Evolutionary conservation across 2,113 vertebrate species (phyloP).

Genomic region (Ophiodon elongatus): DNA sequence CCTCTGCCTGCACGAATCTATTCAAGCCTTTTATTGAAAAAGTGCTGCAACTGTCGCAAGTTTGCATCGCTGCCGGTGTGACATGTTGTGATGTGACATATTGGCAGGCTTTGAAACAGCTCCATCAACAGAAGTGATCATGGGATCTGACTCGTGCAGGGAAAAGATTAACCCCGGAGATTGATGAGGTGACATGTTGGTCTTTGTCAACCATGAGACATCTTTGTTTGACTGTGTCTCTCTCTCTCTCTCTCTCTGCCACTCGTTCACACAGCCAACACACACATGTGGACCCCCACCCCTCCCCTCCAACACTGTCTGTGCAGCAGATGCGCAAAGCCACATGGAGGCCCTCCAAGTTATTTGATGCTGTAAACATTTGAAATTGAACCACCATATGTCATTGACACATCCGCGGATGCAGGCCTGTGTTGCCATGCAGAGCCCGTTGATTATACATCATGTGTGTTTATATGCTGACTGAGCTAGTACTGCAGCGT

Average conservation of each 20-base stretch:
- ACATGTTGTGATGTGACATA: not conserved
- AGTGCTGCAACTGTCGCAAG: not conserved
- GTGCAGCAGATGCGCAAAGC: slow-evolving; percentile 59
- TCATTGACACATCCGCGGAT: slow-evolving; percentile 54
- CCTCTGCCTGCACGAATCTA: no score
- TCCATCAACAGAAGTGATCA: slow-evolving; percentile 1
- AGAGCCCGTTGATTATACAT: slow-evolving; percentile 53
- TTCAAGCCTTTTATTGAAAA: not conserved
- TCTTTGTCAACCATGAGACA: slow-evolving; percentile 38
- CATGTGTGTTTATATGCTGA: slow-evolving; percentile 64
- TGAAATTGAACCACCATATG: slow-evolving; percentile 53
- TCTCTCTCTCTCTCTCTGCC: not conserved
- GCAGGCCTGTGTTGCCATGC: slow-evolving; percentile 34
- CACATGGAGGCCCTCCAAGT: slow-evolving; percentile 45
- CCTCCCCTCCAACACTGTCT: not conserved
- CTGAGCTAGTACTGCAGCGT: not conserved
- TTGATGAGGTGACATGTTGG: slow-evolving; percentile 16
- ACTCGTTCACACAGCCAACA: not conserved
- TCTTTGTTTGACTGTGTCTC: slow-evolving; percentile 11
- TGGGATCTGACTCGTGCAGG: slow-evolving; percentile 24
- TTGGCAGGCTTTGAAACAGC: not conserved
- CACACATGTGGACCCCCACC: not conserved
- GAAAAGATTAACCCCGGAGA: slow-evolving; percentile 20
- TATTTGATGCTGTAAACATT: slow-evolving; percentile 73
- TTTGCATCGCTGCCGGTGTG: not conserved